A percentile compares a stretch with the other conserved stretches of the same genome.
phyloP scores from a whole-genome alignment of 1,140 invertebrate species.

The Pseudomyrmex flavicornis region DNA sequence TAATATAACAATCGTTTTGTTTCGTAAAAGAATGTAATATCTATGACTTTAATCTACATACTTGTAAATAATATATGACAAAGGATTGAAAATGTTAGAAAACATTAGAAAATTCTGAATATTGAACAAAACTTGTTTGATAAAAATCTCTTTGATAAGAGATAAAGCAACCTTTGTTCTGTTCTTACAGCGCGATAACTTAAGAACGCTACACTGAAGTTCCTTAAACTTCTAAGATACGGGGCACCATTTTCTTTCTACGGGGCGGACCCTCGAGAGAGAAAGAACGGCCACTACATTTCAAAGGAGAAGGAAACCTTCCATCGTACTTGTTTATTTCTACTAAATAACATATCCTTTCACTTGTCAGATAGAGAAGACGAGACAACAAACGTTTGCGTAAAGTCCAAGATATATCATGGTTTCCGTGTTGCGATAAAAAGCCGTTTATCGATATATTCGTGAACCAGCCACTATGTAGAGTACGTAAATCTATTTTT shows the following conservation, averaged over 20 bases:
- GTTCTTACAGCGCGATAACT: background rate
- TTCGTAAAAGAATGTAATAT: background rate
- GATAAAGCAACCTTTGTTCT: conserved; percentile 12
- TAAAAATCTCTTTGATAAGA: background rate
- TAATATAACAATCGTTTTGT: background rate
- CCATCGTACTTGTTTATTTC: conserved; percentile 12
- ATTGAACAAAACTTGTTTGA: background rate
- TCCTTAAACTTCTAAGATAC: background rate
- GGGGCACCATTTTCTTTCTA: conserved; percentile 28
- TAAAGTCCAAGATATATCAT: conserved; percentile 78
- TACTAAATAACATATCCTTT: conserved; percentile 58
- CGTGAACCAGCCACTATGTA: conserved; percentile 8
- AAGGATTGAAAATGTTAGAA: no score
- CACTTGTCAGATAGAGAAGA: conserved; percentile 63
- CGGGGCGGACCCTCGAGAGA: background rate
- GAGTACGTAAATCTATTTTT: background rate
- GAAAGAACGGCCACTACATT: background rate
- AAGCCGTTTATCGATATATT: conserved; percentile 42
- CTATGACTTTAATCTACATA: no score
- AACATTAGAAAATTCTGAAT: no score
- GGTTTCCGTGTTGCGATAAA: conserved; percentile 81
- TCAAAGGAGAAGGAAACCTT: background rate
- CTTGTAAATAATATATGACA: no score
- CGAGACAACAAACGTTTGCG: conserved; percentile 47
- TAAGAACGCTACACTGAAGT: background rate